Conservation (phyloP, 2,888 invertebrate species). For the Siphlonurus alternatus region DNA sequence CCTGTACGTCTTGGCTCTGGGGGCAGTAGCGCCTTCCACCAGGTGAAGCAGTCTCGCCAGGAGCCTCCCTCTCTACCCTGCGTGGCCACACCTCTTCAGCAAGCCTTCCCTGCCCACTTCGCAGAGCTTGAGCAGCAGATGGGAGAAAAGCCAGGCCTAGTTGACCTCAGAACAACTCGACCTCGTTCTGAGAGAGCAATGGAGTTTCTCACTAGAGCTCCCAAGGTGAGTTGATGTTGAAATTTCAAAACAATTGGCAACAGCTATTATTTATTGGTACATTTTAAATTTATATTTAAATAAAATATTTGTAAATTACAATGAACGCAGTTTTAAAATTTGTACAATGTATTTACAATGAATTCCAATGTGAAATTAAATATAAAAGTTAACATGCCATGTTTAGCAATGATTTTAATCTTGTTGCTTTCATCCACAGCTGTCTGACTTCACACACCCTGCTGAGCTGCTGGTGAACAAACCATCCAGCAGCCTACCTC, state of each 20-base stretch:
- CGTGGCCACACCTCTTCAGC: neutral
- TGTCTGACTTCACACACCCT: conserved; percentile 7
- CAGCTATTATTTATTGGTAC: neutral
- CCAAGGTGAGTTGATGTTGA: neutral
- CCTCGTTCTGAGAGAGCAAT: neutral
- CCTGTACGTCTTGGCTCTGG: conserved; percentile 28
- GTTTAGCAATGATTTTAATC: neutral
- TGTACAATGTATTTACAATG: neutral
- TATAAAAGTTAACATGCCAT: neutral
- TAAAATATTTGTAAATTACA: neutral
- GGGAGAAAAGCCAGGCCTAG: neutral
- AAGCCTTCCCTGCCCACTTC: neutral
- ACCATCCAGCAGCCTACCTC: conserved; percentile 24
- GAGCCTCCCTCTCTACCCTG: neutral
- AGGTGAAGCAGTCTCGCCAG: conserved; percentile 9
- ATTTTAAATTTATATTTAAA: neutral
- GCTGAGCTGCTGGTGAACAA: conserved; percentile 5
- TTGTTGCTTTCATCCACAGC: neutral
- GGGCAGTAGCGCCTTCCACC: conserved; percentile 15
- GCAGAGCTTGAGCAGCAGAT: neutral
- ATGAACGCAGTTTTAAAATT: neutral
- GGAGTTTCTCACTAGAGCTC: neutral
- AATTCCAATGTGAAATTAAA: neutral
- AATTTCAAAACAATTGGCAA: neutral
- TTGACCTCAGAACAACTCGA: neutral